Evolutionary conservation across 1,140 invertebrate species (phyloP), one percentile per base, ranked within the genome.

Genomic region (Musca vetustissima): DNA sequence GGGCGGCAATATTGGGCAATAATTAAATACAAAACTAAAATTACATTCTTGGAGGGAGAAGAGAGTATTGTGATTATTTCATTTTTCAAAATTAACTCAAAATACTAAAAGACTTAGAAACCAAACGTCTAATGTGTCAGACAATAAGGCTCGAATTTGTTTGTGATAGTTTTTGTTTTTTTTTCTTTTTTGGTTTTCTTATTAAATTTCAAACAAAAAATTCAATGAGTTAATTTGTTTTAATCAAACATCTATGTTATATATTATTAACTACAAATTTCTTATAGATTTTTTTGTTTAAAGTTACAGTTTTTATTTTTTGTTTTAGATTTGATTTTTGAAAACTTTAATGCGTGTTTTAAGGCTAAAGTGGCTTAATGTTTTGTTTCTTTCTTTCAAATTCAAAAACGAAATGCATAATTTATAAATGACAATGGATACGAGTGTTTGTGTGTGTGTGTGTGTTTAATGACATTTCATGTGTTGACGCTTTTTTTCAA

Each of bases 311-410:
- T 43, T 13, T 43, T 43, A 9, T 43, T 43, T 43, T 43, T 43
- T 43, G 36, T 43, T 43, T 43, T 43, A 43, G 36, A 43, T 43
- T 43, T 43, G 13, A 43, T 43, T 43, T 43, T 43, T 43, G 36
- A 43, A 43, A 43, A 43, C 36, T 43, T 43, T 59, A 32, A 59
- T 28, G 24, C 25, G 24, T 59, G 24, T 28, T 28, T 57, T 21
- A 25, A 65, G 36, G 48, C 48, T 47, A 49, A 65, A 9, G 55
- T 28, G 55, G 55, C 55, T 59, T 59, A 59, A 59, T 28, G n/a
- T 59, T 28, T 43, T 43, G 36, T 43, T 43, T 43, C 13, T 4
- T 43, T 43, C 13, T 9, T 11, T 43, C 36, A 43, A 43, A 43
- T 43, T 43, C 36, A 43, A 9, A n/a, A 43, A 43, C 36, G 36